Evolutionary conservation across 1,140 invertebrate species (phyloP).

Genomic region (Platorchestia sp.): DNA sequence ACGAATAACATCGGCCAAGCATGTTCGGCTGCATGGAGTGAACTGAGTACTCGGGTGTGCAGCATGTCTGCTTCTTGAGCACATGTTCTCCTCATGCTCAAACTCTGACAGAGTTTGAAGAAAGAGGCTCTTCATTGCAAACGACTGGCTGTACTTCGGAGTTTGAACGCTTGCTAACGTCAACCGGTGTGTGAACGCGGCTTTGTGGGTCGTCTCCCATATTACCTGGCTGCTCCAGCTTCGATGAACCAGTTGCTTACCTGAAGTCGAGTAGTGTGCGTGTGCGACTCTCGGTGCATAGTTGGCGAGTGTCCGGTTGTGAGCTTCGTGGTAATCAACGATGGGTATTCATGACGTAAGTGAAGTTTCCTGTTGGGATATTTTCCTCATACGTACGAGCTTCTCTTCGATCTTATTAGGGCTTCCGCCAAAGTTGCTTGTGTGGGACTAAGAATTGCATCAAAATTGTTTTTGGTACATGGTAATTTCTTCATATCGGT

Average conservation of each 20-base stretch:
- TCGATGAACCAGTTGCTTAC: not conserved
- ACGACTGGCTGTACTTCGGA: not conserved
- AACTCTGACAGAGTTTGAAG: not conserved
- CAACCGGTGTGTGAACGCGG: not conserved
- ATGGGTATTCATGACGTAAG: constrained; percentile 30
- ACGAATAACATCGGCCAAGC: not conserved
- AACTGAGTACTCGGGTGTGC: not conserved
- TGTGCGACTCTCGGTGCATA: not conserved
- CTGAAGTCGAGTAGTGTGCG: not conserved
- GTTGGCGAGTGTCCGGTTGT: too few relatives aligned
- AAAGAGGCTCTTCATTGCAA: not conserved
- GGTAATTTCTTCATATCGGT: too few relatives aligned
- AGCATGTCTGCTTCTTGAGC: not conserved
- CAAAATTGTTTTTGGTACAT: too few relatives aligned
- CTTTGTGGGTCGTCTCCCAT: not conserved
- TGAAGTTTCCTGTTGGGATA: not conserved
- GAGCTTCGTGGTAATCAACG: not conserved
- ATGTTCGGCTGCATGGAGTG: not conserved
- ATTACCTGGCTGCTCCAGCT: not conserved
- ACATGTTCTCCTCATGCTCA: not conserved
- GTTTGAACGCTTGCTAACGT: not conserved
- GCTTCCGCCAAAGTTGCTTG: too few relatives aligned
- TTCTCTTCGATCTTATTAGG: too few relatives aligned
- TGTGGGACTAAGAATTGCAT: too few relatives aligned
- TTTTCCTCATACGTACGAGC: not conserved